A percentile compares a stretch with the other conserved stretches of the same genome.
Evolutionary conservation across 2,888 invertebrate genomes (phyloP).

Genomic region (Pogonocherus hispidulus): DNA sequence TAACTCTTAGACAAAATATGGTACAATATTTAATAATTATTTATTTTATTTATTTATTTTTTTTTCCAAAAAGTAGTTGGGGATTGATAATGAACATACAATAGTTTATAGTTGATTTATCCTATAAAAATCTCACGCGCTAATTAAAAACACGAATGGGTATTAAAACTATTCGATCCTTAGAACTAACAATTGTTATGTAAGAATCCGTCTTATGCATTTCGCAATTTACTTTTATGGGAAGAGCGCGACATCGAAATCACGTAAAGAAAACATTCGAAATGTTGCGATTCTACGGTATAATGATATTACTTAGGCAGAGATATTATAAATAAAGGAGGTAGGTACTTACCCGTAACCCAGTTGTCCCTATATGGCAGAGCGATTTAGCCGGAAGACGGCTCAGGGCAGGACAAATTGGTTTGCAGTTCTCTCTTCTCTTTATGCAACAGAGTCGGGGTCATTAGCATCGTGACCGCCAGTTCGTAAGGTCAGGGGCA

Average conservation of each 20-base stretch:
- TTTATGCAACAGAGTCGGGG: slow-evolving; percentile 53
- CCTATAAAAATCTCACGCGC: no score
- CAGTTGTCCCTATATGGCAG: slow-evolving; percentile 60
- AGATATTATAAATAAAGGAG: slow-evolving; percentile 58
- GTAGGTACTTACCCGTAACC: slow-evolving; percentile 55
- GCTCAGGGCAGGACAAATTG: slow-evolving; percentile 47
- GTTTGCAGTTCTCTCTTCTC: slow-evolving; percentile 43
- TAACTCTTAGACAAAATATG: no score
- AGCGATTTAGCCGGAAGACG: slow-evolving; percentile 52
- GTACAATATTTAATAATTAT: no score
- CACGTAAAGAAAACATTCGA: slow-evolving; percentile 32
- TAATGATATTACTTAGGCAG: slow-evolving; percentile 55
- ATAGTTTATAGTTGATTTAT: no score
- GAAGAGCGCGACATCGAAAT: slow-evolving; percentile 37
- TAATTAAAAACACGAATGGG: no score
- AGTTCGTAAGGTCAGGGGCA: slow-evolving; percentile 59
- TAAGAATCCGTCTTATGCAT: not conserved
- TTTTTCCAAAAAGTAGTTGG: no score
- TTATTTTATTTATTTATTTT: no score
- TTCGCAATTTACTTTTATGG: slow-evolving; percentile 36
- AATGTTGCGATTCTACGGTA: slow-evolving; percentile 39
- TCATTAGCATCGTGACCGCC: slow-evolving; percentile 56
- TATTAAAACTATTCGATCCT: no score
- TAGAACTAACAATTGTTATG: no score
- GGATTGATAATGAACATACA: no score